Evolutionary conservation across 2,888 invertebrate genomes (phyloP).

Genomic region (Xestobium rufovillosum): DNA sequence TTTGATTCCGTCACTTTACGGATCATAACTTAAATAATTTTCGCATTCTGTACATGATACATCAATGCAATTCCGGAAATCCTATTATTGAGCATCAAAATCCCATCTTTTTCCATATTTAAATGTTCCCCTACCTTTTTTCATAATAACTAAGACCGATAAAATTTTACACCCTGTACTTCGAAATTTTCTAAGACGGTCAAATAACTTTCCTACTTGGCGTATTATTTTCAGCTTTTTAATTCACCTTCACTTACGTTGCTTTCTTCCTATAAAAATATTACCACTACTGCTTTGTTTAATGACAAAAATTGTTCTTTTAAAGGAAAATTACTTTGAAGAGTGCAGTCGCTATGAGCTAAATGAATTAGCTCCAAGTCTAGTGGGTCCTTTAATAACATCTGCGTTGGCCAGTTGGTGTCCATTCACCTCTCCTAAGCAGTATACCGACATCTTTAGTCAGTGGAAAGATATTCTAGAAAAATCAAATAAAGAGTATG

Average conservation of each 20-base stretch:
- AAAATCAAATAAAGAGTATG: conserved; percentile 32
- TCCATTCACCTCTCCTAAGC: conserved; percentile 61
- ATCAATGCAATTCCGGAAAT: too few relatives aligned
- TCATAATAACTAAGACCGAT: too few relatives aligned
- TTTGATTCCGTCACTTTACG: too few relatives aligned
- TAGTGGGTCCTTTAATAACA: conserved; percentile 77
- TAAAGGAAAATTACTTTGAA: conserved; percentile 53
- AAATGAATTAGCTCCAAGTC: conserved; percentile 72
- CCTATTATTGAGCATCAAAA: too few relatives aligned
- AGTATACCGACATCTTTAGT: conserved; percentile 56
- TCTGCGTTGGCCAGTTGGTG: conserved; percentile 71
- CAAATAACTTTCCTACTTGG: conserved; percentile 7
- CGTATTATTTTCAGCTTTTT: conserved; percentile 5
- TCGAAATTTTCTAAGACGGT: too few relatives aligned
- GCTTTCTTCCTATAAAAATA: background rate
- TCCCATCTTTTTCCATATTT: too few relatives aligned
- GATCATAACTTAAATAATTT: too few relatives aligned
- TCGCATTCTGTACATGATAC: too few relatives aligned
- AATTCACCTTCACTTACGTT: conserved; percentile 4
- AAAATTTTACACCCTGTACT: too few relatives aligned
- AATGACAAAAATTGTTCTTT: conserved; percentile 5
- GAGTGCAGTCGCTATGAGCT: conserved; percentile 82
- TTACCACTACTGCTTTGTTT: background rate
- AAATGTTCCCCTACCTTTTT: too few relatives aligned
- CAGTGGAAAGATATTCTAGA: conserved; percentile 64